phyloP scores from a whole-genome alignment of 2,113 vertebrate species.

The Fregata magnificens region DNA sequence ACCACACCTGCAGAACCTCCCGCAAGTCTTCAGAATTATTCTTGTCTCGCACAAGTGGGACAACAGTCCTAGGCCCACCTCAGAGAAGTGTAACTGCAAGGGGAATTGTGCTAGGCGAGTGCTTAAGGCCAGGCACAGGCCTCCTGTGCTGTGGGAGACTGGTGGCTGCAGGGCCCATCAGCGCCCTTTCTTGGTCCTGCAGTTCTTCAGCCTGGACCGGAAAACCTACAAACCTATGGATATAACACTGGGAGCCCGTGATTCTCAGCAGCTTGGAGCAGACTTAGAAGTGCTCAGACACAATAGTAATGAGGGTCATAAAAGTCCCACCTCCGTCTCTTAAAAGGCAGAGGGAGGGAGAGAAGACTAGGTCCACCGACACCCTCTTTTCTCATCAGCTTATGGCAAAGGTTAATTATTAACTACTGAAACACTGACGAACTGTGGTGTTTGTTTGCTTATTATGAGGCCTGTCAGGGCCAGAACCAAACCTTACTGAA shows the following conservation, averaged over 20 bases:
- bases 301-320: neutral
- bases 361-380: neutral
- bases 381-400: neutral
- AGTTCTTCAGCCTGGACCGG: neutral
- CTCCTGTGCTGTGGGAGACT: fast-evolving
- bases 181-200: neutral
- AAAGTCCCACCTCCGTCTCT: neutral
- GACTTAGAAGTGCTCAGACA: neutral
- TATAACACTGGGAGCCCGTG: neutral
- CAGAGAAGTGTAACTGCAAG: neutral
- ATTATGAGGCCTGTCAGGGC: neutral
- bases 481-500: slow-evolving; percentile 12
- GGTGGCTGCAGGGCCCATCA: neutral
- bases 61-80: neutral
- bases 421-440: neutral
- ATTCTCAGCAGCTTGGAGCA: neutral
- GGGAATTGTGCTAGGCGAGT: fast-evolving
- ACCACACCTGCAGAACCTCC: neutral
- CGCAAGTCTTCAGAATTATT: neutral
- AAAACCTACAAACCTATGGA: neutral
- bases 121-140: neutral
- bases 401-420: slow-evolving; percentile 47
- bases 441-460: slow-evolving; percentile 12
- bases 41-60: fast-evolving
- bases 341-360: neutral